Evolutionary conservation across 2,113 vertebrate species (phyloP).

Genomic region (Rana temporaria): DNA sequence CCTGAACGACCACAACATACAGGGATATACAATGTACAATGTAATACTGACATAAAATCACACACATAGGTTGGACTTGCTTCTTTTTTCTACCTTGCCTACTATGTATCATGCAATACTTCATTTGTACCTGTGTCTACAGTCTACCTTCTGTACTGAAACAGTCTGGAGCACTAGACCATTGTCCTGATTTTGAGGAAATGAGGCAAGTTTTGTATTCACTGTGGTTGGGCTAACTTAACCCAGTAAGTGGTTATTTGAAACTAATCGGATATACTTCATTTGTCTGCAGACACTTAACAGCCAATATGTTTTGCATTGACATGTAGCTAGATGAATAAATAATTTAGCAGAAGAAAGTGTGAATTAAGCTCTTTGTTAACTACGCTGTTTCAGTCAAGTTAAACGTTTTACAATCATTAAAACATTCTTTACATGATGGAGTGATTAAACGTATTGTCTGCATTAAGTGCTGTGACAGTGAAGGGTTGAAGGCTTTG

Average conservation of each 20-base stretch:
- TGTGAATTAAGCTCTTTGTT: slow-evolving; percentile 42
- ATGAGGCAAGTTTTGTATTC: not conserved
- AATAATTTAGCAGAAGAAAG: slow-evolving; percentile 37
- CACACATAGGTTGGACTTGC: too few relatives aligned
- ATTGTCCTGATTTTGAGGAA: too few relatives aligned
- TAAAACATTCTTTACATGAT: slow-evolving; percentile 19
- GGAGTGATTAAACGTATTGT: slow-evolving; percentile 14
- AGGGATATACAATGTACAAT: too few relatives aligned
- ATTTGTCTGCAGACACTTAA: slow-evolving; percentile 1
- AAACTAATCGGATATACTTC: slow-evolving; percentile 17
- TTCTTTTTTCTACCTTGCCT: too few relatives aligned
- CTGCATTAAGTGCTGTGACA: slow-evolving; percentile 5
- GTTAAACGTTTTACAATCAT: slow-evolving; percentile 37
- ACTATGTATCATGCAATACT: too few relatives aligned
- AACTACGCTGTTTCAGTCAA: slow-evolving; percentile 20
- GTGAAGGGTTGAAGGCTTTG: not conserved
- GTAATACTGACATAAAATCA: too few relatives aligned
- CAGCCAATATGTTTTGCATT: slow-evolving; percentile 14
- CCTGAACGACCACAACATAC: too few relatives aligned
- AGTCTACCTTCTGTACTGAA: too few relatives aligned
- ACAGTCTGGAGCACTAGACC: too few relatives aligned
- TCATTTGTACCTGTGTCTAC: too few relatives aligned
- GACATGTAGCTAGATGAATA: slow-evolving; percentile 28
- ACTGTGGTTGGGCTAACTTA: not conserved
- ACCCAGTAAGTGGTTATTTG: slow-evolving; percentile 15